phyloP scores from a whole-genome alignment of 2,797 vertebrate genomes.

The Peromyscus melanophrys region DNA sequence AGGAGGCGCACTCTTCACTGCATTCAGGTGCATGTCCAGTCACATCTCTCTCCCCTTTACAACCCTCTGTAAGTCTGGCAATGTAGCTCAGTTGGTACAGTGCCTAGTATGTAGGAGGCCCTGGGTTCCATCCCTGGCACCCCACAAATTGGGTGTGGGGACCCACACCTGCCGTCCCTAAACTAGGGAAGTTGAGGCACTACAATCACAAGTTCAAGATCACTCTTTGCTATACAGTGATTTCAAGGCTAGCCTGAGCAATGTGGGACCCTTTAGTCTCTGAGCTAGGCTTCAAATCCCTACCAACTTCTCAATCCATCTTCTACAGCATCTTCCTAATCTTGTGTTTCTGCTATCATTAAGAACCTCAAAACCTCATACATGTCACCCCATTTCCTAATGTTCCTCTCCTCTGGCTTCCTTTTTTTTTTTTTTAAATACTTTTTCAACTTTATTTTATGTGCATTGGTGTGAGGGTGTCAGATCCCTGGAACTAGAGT shows the following conservation, averaged over 20 bases:
- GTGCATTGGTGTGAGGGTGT: too few relatives aligned
- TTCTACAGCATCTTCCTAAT: neutral
- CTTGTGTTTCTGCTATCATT: neutral
- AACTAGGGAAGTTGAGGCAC: neutral
- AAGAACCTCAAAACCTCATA: neutral
- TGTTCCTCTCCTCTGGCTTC: neutral
- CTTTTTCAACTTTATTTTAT: too few relatives aligned
- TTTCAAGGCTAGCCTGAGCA: neutral
- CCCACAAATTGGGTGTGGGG: neutral
- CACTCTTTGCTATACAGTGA: neutral
- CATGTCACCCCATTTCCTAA: neutral
- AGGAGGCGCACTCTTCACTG: neutral
- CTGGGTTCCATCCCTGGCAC: neutral
- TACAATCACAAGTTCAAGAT: neutral
- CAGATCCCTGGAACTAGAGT: too few relatives aligned
- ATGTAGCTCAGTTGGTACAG: neutral
- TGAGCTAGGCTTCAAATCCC: neutral
- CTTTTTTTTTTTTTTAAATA: neutral
- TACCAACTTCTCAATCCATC: neutral
- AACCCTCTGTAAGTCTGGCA: neutral
- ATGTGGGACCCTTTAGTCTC: neutral
- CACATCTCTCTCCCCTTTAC: neutral
- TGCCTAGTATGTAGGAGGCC: neutral
- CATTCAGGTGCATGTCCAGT: neutral
- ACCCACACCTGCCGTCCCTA: neutral